phyloP scores from a whole-genome alignment of 92 coral and sea anemone species.

The Heteractis magnifica region DNA sequence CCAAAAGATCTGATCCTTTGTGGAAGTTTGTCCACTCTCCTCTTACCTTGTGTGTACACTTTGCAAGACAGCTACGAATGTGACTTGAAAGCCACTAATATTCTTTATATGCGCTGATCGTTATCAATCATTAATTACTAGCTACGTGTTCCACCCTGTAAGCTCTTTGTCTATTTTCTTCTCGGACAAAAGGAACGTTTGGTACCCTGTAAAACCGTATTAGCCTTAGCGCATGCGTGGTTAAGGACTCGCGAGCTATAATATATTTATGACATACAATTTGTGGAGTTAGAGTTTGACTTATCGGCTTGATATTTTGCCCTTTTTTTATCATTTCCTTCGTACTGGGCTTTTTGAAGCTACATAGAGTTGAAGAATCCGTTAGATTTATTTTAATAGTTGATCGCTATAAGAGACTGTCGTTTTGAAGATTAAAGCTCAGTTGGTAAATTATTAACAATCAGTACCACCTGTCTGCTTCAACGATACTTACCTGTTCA shows the following conservation, averaged over 20 bases:
- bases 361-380: neutral
- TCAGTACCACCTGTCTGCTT: conserved; percentile 11
- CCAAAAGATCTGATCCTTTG: neutral
- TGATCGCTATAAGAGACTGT: neutral
- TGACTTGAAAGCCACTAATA: conserved; percentile 60
- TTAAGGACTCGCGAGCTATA: conserved; percentile 2
- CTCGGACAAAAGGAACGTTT: conserved; percentile 5
- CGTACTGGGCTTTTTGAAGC: neutral
- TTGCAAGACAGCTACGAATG: conserved; percentile 62
- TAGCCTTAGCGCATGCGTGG: conserved; percentile 60
- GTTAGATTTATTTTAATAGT: neutral
- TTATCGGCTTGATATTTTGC: neutral
- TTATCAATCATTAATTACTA: conserved; percentile 61
- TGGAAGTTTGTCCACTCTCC: neutral
- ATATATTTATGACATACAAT: neutral
- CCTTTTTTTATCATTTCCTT: neutral
- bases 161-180: conserved; percentile 57
- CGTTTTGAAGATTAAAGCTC: neutral
- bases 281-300: neutral
- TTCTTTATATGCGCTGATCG: conserved; percentile 66
- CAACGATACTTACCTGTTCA: conserved; percentile 15
- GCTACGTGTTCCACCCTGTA: conserved; percentile 63
- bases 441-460: conserved; percentile 18
- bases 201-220: conserved; percentile 37
- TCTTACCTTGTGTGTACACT: conserved; percentile 32